Base-by-base conservation (phyloP, 2,797 vertebrate genomes). In the Acridotheres tristis region DNA sequence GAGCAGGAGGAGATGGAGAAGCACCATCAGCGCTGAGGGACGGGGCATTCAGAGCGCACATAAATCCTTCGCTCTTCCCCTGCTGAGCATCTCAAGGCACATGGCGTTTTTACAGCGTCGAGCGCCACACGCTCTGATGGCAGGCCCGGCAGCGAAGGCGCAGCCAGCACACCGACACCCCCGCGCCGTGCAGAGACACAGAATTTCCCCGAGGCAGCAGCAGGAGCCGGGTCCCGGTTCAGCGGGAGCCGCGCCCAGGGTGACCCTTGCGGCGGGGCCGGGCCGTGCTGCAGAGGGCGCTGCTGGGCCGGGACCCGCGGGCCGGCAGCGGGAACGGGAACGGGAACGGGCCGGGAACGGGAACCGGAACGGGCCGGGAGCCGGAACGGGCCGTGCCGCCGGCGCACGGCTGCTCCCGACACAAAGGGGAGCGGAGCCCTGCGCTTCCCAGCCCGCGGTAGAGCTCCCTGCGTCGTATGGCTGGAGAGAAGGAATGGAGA, bases 281-380 rank as follows among this genome's bases (percentile, higher is more conserved):
- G 1, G 68, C 38, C 50, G 74, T 45, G 68, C 93, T 72, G 16
- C 77, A 94, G 94, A 81, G 92, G 89, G 91, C 55, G 82, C 93
- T 95, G 79, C 72, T 42, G 20, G 51, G 66, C 89, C 62, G 50
- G 71, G 20, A 11, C 5, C 30, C 23, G 57, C 45, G 29, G 38
- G 32, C 48, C 26, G 47, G 40, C 7, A 11, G 7, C 21, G 21
- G 57, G 13, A 59, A 4, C 5, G 45, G 45, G 7, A 21, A 13
- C 43, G 4, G 10, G 32, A 36, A 8, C 45, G 27, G 38, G 32
- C 48, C 26, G 47, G 40, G 7, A 11, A 5, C 21, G 21, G 57
- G 13, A 59, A 4, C 5, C 25, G 36, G 36, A 21, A 4, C 10
- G 13, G 21, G 36, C 13, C 10, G 45, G 45, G 7, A 21, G 18